Conservation (phyloP, 2,888 invertebrate species). For the Auanema freiburgensis region DNA sequence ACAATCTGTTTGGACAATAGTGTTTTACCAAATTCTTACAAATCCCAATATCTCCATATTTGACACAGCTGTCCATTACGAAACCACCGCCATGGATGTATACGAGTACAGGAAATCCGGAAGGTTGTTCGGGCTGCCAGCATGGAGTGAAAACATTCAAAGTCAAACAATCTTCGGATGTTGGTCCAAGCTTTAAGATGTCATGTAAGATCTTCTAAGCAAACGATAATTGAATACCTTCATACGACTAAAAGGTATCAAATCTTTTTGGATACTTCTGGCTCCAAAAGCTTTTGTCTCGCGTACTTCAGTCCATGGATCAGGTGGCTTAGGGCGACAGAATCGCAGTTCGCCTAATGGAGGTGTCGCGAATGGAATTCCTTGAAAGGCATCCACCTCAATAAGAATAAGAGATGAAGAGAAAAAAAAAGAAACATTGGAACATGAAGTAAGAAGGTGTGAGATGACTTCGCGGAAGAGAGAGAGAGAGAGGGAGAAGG, state of each 20-base stretch:
- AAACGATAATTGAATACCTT: conserved; percentile 6
- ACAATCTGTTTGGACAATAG: conserved; percentile 1
- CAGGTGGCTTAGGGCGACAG: conserved; percentile 35
- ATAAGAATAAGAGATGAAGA: not conserved
- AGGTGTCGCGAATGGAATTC: conserved; percentile 44
- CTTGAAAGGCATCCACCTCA: conserved; percentile 45
- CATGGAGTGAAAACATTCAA: conserved; percentile 47
- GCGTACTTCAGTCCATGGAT: conserved; percentile 35
- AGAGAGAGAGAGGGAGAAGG: too few relatives aligned
- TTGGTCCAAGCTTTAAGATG: not conserved
- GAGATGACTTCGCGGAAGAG: too few relatives aligned
- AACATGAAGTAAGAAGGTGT: too few relatives aligned
- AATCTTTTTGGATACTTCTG: conserved; percentile 34
- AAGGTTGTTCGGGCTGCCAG: conserved; percentile 27
- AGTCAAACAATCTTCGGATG: conserved; percentile 41
- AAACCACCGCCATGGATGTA: conserved; percentile 47
- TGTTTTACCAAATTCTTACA: conserved; percentile 30
- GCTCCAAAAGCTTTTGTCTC: conserved; percentile 37
- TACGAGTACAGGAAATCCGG: conserved; percentile 41
- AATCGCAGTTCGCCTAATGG: conserved; percentile 43
- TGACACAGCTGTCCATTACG: conserved; percentile 34
- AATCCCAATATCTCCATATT: conserved; percentile 42
- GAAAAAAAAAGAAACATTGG: too few relatives aligned
- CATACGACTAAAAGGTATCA: not conserved
- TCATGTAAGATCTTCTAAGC: not conserved